phyloP scores from a whole-genome alignment of 2,113 vertebrate genomes.

The Trogon melanurus region DNA sequence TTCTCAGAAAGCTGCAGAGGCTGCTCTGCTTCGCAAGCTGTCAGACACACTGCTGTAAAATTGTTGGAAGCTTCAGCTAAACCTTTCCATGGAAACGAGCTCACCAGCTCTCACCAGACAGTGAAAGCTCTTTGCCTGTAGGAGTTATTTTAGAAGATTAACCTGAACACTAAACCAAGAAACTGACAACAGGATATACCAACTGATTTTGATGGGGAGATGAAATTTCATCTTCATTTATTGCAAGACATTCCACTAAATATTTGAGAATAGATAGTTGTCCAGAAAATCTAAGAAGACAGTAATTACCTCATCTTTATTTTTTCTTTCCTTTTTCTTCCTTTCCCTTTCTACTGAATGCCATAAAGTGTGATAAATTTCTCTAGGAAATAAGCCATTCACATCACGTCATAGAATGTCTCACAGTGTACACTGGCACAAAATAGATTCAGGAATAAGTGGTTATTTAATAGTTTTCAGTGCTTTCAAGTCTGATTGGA shows the following conservation, averaged over 20 bases:
- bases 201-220: neutral
- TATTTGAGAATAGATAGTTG: neutral
- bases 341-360: neutral
- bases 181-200: neutral
- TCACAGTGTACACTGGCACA: neutral
- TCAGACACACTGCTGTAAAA: neutral
- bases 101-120: neutral
- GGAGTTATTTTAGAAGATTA: neutral
- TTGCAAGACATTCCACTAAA: neutral
- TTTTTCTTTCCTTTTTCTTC: neutral
- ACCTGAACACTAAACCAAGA: neutral
- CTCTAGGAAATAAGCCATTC: neutral
- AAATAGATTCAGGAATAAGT: neutral
- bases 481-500: neutral
- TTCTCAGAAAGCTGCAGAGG: neutral
- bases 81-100: neutral
- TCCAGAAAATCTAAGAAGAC: neutral
- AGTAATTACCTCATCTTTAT: neutral
- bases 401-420: neutral
- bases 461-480: neutral
- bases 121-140: neutral
- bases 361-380: neutral
- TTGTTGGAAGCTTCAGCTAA: neutral
- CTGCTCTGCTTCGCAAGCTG: conserved; percentile 8
- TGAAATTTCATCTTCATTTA: neutral